Evolutionary conservation across 2,113 vertebrate species (phyloP).

Genomic region (Cebus imitator): DNA sequence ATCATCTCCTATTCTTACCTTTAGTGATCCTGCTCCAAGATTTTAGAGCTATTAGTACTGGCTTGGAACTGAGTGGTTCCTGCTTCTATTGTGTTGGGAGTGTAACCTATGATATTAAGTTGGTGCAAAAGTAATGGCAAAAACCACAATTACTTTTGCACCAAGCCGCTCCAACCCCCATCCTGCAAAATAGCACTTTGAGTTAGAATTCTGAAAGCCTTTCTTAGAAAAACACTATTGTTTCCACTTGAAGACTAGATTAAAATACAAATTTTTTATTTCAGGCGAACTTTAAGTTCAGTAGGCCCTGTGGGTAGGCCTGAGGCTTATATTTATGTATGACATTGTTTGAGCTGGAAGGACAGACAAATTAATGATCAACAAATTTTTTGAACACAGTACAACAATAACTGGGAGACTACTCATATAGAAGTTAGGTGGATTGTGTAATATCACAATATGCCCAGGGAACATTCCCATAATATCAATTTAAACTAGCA

Average conservation of each 20-base stretch:
- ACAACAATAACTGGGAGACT: neutral
- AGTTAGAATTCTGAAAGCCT: neutral
- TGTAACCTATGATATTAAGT: neutral
- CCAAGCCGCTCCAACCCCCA: too few relatives aligned
- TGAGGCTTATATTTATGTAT: neutral
- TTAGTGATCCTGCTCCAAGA: neutral
- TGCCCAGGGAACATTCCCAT: conserved; percentile 17
- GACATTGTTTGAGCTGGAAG: neutral
- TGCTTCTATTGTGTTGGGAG: neutral
- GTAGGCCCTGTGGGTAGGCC: neutral
- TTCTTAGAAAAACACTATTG: neutral
- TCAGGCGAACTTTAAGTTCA: neutral
- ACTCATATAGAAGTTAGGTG: neutral
- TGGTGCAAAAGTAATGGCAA: too few relatives aligned
- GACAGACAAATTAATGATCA: neutral
- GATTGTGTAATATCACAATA: conserved; percentile 22
- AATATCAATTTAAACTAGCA: conserved; percentile 42
- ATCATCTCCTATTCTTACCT: neutral
- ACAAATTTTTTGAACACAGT: neutral
- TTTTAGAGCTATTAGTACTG: neutral
- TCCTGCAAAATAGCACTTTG: neutral
- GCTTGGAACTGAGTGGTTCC: neutral
- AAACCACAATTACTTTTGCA: too few relatives aligned
- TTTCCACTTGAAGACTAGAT: neutral
- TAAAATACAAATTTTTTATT: neutral